Evolutionary conservation across 1,140 invertebrate genomes (phyloP).

Genomic region (Ladona fulva): DNA sequence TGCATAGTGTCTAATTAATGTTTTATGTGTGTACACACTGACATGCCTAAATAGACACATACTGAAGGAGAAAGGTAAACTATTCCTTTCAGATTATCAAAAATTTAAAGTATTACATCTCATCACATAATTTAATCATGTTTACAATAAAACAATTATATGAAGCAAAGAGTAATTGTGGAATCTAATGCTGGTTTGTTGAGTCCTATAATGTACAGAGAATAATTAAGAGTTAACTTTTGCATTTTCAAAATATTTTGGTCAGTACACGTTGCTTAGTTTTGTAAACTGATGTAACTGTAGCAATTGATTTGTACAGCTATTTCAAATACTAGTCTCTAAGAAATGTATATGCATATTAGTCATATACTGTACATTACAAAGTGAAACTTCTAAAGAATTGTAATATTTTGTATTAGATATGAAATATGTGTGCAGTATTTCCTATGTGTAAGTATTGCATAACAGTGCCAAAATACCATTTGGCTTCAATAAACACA

Average conservation of each 20-base stretch:
- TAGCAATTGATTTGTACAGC: neutral
- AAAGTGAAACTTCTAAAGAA: neutral
- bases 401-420: neutral
- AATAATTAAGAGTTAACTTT: neutral
- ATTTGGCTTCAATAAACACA: neutral
- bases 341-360: neutral
- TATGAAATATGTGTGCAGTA: neutral
- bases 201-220: neutral
- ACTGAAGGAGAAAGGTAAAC: too few species aligned
- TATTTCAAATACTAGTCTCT: neutral
- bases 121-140: neutral
- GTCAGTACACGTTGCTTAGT: neutral
- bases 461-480: neutral
- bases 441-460: neutral
- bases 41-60: too few species aligned
- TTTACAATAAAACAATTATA: neutral
- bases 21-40: too few species aligned
- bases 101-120: neutral
- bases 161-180: neutral
- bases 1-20: too few species aligned
- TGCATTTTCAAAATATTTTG: neutral
- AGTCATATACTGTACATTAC: neutral
- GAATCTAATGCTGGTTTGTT: neutral
- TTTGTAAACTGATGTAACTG: neutral
- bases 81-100: neutral